phyloP scores from a whole-genome alignment of 2,113 vertebrate genomes.

The Antigone vipio region DNA sequence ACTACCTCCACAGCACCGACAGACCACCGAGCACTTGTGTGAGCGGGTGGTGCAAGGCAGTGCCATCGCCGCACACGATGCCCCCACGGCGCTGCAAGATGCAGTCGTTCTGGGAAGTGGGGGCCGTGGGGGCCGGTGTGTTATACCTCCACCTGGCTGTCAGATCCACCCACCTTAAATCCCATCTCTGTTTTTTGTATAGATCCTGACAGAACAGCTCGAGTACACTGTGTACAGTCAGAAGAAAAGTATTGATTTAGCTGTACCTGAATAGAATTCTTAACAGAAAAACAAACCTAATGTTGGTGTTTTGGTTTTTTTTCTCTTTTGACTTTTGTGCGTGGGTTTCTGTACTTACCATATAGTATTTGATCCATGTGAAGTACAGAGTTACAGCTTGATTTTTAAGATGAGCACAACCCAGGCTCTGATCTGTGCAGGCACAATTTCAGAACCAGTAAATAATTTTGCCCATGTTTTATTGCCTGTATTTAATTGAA shows the following conservation, averaged over 20 bases:
- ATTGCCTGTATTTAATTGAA: conserved; percentile 15
- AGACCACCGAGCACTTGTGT: neutral
- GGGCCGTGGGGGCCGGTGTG: accelerated
- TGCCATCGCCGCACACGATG: accelerated
- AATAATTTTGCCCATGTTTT: conserved; percentile 9
- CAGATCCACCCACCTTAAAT: conserved; percentile 17
- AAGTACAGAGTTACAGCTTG: neutral
- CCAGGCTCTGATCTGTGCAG: neutral
- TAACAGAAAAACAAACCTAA: conserved; percentile 33
- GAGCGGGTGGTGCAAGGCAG: accelerated
- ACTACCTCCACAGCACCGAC: accelerated
- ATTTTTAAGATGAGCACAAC: neutral
- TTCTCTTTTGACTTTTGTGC: neutral
- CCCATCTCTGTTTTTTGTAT: conserved; percentile 2
- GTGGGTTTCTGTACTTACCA: neutral
- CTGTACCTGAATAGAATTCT: conserved; percentile 44
- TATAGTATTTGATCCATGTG: neutral
- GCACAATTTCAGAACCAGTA: neutral
- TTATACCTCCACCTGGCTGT: neutral
- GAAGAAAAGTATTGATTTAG: conserved; percentile 55
- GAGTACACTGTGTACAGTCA: conserved; percentile 36
- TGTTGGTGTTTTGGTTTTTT: neutral
- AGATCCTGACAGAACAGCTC: conserved; percentile 32
- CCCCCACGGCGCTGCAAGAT: accelerated
- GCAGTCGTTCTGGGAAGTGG: neutral